phyloP scores from a whole-genome alignment of 2,888 invertebrate genomes.

The Alsophila aescularia region DNA sequence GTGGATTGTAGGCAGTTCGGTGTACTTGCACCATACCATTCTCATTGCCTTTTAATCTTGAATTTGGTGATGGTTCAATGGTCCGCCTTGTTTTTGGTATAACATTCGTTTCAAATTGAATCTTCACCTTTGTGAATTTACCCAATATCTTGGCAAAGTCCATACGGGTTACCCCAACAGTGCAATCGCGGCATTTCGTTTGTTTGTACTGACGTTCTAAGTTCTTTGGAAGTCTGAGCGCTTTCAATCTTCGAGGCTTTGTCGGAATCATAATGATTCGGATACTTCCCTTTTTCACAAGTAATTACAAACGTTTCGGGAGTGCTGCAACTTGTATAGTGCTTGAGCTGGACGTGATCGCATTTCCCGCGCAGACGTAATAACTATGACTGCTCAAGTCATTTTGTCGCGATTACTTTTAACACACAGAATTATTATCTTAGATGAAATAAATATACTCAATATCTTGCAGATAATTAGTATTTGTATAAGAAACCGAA shows the following conservation, averaged over 20 bases:
- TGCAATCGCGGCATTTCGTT: slow-evolving; percentile 75
- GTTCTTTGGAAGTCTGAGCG: slow-evolving; percentile 65
- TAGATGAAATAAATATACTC: slow-evolving; percentile 15
- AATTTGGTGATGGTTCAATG: slow-evolving; percentile 48
- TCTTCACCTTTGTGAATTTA: slow-evolving; percentile 80
- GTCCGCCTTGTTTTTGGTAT: slow-evolving; percentile 59
- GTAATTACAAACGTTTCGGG: slow-evolving; percentile 31
- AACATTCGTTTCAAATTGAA: slow-evolving; percentile 71
- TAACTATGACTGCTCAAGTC: slow-evolving; percentile 26
- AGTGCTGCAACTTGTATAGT: too few relatives aligned
- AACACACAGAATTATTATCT: slow-evolving; percentile 34
- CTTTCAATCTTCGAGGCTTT: slow-evolving; percentile 60
- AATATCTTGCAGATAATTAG: slow-evolving; percentile 10
- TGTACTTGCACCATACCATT: slow-evolving; percentile 77
- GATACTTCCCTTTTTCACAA: slow-evolving; percentile 29
- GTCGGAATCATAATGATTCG: slow-evolving; percentile 64
- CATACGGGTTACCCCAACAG: slow-evolving; percentile 76
- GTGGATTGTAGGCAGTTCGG: slow-evolving; percentile 62
- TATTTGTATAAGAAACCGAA: slow-evolving; percentile 48
- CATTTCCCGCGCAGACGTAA: slow-evolving; percentile 80
- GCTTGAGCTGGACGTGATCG: slow-evolving; percentile 62
- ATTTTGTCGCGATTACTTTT: slow-evolving; percentile 37
- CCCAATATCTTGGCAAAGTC: slow-evolving; percentile 80
- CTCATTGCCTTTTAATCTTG: slow-evolving; percentile 72
- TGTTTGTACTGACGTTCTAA: slow-evolving; percentile 72